A percentile compares a stretch with the other conserved stretches of the same genome.
phyloP scores from a whole-genome alignment of 2,113 vertebrate species.

The Sorex fumeus region DNA sequence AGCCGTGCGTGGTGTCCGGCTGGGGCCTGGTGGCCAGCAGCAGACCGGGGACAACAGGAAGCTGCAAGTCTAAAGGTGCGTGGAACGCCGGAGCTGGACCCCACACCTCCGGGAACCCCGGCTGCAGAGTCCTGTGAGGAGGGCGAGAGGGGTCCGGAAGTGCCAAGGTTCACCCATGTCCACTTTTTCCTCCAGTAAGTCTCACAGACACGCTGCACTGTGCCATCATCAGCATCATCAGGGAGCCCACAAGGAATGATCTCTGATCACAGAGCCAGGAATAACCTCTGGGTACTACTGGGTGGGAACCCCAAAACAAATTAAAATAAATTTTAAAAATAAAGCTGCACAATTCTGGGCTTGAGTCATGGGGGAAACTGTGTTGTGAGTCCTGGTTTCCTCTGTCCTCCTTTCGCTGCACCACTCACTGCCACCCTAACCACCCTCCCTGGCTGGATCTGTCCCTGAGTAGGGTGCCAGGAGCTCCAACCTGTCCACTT shows the following conservation, averaged over 20 bases:
- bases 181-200: slow-evolving; percentile 77
- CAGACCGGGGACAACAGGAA: neutral
- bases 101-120: neutral
- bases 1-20: slow-evolving; percentile 78
- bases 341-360: neutral
- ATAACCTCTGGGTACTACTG: too few relatives aligned
- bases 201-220: slow-evolving; percentile 90
- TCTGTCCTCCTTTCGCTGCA: neutral
- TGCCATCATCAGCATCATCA: slow-evolving; percentile 90
- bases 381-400: accelerated
- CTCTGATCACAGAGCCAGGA: too few relatives aligned
- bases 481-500: neutral
- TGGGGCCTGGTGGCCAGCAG: slow-evolving; percentile 77
- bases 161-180: neutral
- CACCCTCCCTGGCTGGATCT: neutral
- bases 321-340: too few relatives aligned
- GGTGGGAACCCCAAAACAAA: too few relatives aligned
- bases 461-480: neutral
- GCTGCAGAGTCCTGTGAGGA: neutral
- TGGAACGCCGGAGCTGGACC: neutral
- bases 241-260: slow-evolving; percentile 29
- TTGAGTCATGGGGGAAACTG: neutral
- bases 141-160: neutral
- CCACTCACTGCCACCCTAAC: neutral
- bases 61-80: slow-evolving; percentile 49